Evolutionary conservation across 2,888 invertebrate genomes (phyloP), one percentile per base, ranked within the genome.

Genomic region (Pristionchus arcanus): DNA sequence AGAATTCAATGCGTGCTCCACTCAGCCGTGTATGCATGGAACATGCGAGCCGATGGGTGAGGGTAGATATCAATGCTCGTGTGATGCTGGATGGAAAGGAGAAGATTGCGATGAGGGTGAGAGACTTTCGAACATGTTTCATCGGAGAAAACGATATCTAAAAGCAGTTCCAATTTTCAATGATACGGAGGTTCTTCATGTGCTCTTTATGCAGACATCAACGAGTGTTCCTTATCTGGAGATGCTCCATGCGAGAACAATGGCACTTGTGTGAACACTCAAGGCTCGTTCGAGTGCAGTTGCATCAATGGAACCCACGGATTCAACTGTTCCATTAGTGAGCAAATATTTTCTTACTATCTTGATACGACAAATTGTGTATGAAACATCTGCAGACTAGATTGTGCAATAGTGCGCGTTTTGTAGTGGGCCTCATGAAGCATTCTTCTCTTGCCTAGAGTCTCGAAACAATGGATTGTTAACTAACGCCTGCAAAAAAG

Each of bases 221-320:
- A 84, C 84, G 84, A 84, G 25, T 90, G 90, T n/a, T 7, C 59
- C 13, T 9, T 19, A 1, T 28, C 34, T 68, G 68, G 68, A 11
- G 31, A 31, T 7, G 55, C 66, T 42, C 90, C 66, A 1, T 90
- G 90, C 55, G 9, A 81, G 21, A 42, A 90, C 21, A 19, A 42
- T 21, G 90, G 86, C 19, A 63, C 53, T 5, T 90, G 90, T 77
- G 42, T 86, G 71, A 34, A 63, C n/a, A n/a, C 53, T 19, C 31
- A n/a, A 2, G 59, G 42, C 11, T 68, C 63, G 21, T 86, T 86
- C 71, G 42, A 42, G 34, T 90, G 90, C 59, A 21, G 1, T 0
- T 90, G 90, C 42, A n/a, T 55, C 16, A 9, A 49, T 7, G 90
- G 90, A 28, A 84, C 34, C 21, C 21, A 13, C 25, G 90, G 90